These are phyloP conservation scores for Frieseomelitta varia DNA, from an alignment of 1,140 invertebrate genomes.

Conservation along the genomic window DNA sequence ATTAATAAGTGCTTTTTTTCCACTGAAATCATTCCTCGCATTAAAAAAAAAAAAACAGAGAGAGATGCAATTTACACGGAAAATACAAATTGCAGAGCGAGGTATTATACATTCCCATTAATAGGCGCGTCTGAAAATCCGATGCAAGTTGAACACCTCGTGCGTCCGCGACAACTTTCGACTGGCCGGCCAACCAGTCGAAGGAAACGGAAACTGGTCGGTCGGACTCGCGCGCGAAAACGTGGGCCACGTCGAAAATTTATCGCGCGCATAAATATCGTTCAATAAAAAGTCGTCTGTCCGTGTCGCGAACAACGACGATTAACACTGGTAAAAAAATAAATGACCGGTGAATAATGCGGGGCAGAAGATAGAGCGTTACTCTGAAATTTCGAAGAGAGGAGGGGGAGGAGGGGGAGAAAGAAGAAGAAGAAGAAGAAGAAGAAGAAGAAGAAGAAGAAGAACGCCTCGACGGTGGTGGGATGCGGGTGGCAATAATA, in stretches of 20 bases:
- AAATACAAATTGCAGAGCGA: not conserved
- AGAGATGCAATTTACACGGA: not conserved
- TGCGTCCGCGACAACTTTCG: not conserved
- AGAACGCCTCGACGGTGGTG: not conserved
- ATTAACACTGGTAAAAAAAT: conserved; percentile 43
- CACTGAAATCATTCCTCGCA: not conserved
- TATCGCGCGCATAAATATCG: conserved; percentile 2
- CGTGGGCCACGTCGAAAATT: not conserved
- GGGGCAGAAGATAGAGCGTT: conserved; percentile 23
- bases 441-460: not conserved
- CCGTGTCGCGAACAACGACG: not conserved
- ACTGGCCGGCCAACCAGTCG: not conserved
- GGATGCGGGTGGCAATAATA: conserved; percentile 54
- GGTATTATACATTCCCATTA: not conserved
- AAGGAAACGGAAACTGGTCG: not conserved
- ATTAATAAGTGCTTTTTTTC: not conserved
- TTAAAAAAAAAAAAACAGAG: not conserved
- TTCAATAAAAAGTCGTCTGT: not conserved
- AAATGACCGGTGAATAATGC: conserved; percentile 27
- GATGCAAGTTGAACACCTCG: not conserved
- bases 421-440: not conserved
- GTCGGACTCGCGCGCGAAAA: not conserved
- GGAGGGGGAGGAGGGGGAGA: conserved; percentile 19
- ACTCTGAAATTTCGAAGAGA: conserved; percentile 30
- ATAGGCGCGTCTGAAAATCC: not conserved